A percentile compares a stretch with the other conserved stretches of the same genome.
phyloP scores from a whole-genome alignment of 2,888 invertebrate genomes.

The Geotrupes spiniger region DNA sequence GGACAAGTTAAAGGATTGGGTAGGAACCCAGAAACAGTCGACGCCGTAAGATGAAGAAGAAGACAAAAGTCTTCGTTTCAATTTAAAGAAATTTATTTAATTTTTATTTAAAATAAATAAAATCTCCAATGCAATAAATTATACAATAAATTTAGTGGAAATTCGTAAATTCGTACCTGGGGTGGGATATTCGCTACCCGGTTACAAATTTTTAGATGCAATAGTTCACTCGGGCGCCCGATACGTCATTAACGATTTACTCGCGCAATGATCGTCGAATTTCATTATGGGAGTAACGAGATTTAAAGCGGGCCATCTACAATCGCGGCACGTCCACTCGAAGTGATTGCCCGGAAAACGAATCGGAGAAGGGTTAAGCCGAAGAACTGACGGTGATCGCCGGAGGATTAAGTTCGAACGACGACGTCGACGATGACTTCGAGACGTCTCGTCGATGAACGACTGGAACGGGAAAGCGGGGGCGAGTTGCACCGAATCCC shows the following conservation, averaged over 20 bases:
- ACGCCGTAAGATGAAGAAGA: too few relatives aligned
- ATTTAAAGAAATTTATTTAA: background rate
- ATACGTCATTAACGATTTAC: slow-evolving; percentile 11
- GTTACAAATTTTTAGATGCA: too few relatives aligned
- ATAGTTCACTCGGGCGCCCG: too few relatives aligned
- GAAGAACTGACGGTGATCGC: slow-evolving; percentile 26
- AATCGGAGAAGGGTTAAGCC: slow-evolving; percentile 27
- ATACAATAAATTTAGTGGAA: too few relatives aligned
- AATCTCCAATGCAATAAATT: too few relatives aligned
- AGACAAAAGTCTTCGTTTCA: background rate
- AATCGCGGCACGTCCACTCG: slow-evolving; percentile 15
- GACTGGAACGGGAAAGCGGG: background rate
- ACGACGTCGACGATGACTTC: background rate
- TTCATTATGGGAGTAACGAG: slow-evolving; percentile 21
- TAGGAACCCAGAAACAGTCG: too few relatives aligned
- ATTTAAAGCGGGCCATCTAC: slow-evolving; percentile 21
- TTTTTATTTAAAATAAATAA: too few relatives aligned
- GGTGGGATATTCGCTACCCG: too few relatives aligned
- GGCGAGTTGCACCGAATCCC: slow-evolving; percentile 15
- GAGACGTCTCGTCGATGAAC: background rate
- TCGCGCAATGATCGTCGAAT: slow-evolving; percentile 20
- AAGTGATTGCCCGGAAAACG: slow-evolving; percentile 21
- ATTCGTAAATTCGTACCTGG: too few relatives aligned
- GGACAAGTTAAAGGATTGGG: too few relatives aligned
- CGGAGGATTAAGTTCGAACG: slow-evolving; percentile 24